Evolutionary conservation across 2,888 invertebrate genomes (phyloP).

Genomic region (Drosophila recens): DNA sequence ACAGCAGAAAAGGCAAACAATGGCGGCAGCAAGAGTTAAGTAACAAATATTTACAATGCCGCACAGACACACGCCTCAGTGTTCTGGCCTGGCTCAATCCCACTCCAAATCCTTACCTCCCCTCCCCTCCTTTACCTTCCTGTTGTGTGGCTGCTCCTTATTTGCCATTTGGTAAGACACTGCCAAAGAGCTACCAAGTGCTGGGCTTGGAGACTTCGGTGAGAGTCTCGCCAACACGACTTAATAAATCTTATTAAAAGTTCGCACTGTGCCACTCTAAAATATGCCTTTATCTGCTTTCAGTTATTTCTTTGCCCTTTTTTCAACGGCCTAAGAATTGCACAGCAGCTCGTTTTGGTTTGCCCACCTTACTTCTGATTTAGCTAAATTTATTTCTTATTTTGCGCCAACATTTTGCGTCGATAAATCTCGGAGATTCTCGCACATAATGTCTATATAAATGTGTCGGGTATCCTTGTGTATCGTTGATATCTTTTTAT

Average conservation of each 20-base stretch:
- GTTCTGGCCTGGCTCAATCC: conserved; percentile 2
- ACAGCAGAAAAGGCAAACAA: conserved; percentile 64
- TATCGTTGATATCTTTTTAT: background rate
- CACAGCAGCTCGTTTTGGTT: conserved; percentile 5
- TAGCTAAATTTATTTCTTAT: conserved; percentile 55
- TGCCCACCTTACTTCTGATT: conserved; percentile 49
- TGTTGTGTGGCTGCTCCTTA: conserved; percentile 32
- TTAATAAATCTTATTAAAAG: conserved; percentile 80
- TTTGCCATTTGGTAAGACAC: conserved; percentile 64
- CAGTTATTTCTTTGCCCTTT: background rate
- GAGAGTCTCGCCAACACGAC: conserved; percentile 49
- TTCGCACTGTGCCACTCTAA: conserved; percentile 61
- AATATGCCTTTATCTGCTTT: conserved; percentile 59
- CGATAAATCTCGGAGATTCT: background rate
- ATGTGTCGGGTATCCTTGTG: background rate
- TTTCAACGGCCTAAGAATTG: conserved; percentile 24
- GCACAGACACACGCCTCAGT: conserved; percentile 32
- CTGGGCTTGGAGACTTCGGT: conserved; percentile 31
- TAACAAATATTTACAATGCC: conserved; percentile 77
- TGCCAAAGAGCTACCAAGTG: conserved; percentile 56
- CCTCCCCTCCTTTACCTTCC: too few relatives aligned
- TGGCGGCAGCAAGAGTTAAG: conserved; percentile 72
- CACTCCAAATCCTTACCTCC: background rate
- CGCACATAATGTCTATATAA: background rate
- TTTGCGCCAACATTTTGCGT: background rate